phyloP scores from a whole-genome alignment of 2,113 vertebrate genomes.

The Scortum barcoo region DNA sequence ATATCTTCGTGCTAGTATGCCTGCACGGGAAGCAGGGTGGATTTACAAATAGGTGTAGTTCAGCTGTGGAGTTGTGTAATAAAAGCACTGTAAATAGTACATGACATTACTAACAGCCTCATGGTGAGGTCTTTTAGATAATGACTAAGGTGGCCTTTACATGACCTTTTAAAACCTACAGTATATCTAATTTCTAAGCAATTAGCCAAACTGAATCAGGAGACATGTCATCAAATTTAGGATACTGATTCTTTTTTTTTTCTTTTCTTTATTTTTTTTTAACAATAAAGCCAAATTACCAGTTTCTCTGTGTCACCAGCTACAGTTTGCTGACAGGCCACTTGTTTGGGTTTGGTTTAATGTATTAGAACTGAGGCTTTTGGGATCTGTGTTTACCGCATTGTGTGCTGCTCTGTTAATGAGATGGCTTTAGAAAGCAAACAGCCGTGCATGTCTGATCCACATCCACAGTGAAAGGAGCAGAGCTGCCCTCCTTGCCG shows the following conservation, averaged over 20 bases:
- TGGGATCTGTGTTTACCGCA: conserved; percentile 43
- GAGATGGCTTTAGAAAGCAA: conserved; percentile 53
- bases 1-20: neutral
- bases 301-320: neutral
- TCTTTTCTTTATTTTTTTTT: neutral
- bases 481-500: neutral
- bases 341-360: conserved; percentile 49
- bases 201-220: conserved; percentile 6
- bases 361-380: conserved; percentile 37
- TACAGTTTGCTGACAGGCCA: conserved; percentile 18
- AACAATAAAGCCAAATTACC: neutral
- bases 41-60: conserved; percentile 41
- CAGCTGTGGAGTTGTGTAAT: conserved; percentile 19
- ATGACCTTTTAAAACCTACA: conserved; percentile 21
- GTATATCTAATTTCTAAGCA: neutral
- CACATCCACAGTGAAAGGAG: conserved; percentile 42
- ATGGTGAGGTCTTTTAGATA: conserved; percentile 10
- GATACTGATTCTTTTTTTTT: neutral
- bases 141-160: conserved; percentile 29
- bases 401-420: conserved; percentile 45
- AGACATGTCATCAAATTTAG: neutral
- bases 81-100: conserved; percentile 47
- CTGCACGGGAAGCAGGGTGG: neutral
- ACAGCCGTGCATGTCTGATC: conserved; percentile 45
- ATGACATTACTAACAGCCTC: conserved; percentile 38